Conservation (phyloP, 2,888 invertebrate species). For the Autographa pulchrina region DNA sequence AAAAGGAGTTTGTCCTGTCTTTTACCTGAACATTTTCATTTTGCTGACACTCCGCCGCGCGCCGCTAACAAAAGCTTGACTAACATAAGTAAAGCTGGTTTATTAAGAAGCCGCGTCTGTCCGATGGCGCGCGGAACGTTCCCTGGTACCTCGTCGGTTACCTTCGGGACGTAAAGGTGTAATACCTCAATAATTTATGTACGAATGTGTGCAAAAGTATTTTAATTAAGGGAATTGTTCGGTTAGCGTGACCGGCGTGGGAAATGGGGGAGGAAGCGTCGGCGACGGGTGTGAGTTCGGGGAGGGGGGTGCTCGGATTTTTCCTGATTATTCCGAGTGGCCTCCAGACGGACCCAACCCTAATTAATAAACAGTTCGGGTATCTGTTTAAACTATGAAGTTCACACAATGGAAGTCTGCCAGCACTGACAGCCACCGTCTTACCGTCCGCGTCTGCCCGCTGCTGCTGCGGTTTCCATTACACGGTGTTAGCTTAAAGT, state of each 20-base stretch:
- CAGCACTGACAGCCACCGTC: background rate
- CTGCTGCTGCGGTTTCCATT: conserved; percentile 2
- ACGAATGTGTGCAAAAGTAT: conserved; percentile 51
- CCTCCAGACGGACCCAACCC: conserved; percentile 64
- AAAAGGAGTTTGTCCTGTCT: conserved; percentile 27
- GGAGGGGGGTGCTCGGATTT: conserved; percentile 56
- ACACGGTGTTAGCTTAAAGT: background rate
- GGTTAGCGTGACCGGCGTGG: conserved; percentile 50
- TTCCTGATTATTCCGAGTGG: conserved; percentile 64
- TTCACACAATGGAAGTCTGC: conserved; percentile 26
- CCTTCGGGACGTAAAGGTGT: conserved; percentile 31
- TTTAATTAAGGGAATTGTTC: conserved; percentile 60
- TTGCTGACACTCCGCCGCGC: conserved; percentile 34
- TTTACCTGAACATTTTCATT: conserved; percentile 48
- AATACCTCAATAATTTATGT: conserved; percentile 45
- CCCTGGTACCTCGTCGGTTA: conserved; percentile 8
- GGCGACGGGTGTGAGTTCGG: background rate
- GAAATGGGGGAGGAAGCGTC: conserved; percentile 15
- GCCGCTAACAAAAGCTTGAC: conserved; percentile 33
- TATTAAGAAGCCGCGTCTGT: conserved; percentile 26
- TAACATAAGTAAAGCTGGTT: conserved; percentile 31
- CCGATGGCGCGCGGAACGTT: conserved; percentile 9
- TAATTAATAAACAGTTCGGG: conserved; percentile 68
- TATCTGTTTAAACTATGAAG: conserved; percentile 43
- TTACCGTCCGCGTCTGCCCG: background rate